Percentiles rank a stretch among this genome's conserved stretches.
Evolutionary conservation across 2,113 vertebrate genomes (phyloP).

Genomic region (Protomyctophum bolini): DNA sequence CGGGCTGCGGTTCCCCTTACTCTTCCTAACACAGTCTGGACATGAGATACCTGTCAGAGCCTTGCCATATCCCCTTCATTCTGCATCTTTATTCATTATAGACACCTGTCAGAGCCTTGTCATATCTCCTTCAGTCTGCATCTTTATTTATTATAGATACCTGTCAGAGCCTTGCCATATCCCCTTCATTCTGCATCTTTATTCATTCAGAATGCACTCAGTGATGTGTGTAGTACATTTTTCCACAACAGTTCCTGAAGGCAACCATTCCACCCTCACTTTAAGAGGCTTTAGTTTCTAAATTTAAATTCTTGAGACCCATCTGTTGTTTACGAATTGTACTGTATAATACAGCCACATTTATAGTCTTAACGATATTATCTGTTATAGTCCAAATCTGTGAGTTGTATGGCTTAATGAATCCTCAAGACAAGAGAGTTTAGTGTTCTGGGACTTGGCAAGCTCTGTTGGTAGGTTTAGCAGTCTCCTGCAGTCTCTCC

Average conservation of each 20-base stretch:
- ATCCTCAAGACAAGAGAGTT: slow-evolving; percentile 14
- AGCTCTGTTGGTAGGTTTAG: slow-evolving; percentile 63
- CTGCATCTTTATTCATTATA: not conserved
- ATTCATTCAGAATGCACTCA: not conserved
- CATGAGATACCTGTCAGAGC: slow-evolving; percentile 58
- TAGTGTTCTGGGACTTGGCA: slow-evolving; percentile 52
- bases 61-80: slow-evolving; percentile 46
- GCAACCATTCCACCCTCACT: not conserved
- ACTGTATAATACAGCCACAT: not conserved
- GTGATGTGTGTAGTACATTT: slow-evolving; percentile 3
- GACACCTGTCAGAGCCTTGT: slow-evolving; percentile 61
- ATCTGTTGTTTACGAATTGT: too few relatives aligned
- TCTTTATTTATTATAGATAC: slow-evolving; percentile 19
- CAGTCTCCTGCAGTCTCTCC: slow-evolving; percentile 59
- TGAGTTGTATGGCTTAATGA: slow-evolving; percentile 19
- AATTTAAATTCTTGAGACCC: not conserved
- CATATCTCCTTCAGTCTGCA: slow-evolving; percentile 32
- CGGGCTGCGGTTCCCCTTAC: not conserved
- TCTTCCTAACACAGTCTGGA: slow-evolving; percentile 35
- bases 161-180: slow-evolving; percentile 64
- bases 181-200: slow-evolving; percentile 1
- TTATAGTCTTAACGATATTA: slow-evolving; percentile 9
- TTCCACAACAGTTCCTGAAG: not conserved
- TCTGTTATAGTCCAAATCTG: slow-evolving; percentile 13
- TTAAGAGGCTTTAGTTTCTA: slow-evolving; percentile 24